phyloP scores from a whole-genome alignment of 2,888 invertebrate species.

The Myopa tessellatipennis region DNA sequence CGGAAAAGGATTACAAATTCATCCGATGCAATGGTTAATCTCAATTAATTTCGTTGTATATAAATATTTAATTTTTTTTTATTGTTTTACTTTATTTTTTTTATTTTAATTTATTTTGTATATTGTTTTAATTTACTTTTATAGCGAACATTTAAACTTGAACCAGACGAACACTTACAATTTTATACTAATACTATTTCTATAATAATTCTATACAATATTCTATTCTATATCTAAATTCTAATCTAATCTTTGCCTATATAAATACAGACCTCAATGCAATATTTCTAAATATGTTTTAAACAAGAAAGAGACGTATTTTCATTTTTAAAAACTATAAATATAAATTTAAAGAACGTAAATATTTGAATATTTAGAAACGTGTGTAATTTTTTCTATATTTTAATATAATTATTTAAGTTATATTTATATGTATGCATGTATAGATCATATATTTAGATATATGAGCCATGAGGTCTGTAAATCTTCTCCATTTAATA shows the following conservation, averaged over 20 bases:
- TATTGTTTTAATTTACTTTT: conserved; percentile 32
- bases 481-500: neutral
- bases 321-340: no score
- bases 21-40: neutral
- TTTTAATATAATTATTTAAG: neutral
- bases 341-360: neutral
- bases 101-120: conserved; percentile 33
- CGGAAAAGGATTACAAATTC: conserved; percentile 38
- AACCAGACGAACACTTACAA: conserved; percentile 68
- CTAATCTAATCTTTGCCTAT: neutral
- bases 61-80: conserved; percentile 29
- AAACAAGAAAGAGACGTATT: no score
- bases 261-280: neutral
- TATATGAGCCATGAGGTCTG: neutral
- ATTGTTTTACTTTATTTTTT: conserved; percentile 30
- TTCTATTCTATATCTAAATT: neutral
- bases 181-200: conserved; percentile 7
- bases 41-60: neutral
- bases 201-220: neutral
- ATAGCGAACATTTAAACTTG: conserved; percentile 61
- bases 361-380: neutral
- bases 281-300: conserved; percentile 1
- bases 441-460: neutral
- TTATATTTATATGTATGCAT: neutral
- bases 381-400: neutral